Evolutionary conservation across 1,140 invertebrate genomes (phyloP), one percentile per base, ranked within the genome.

Genomic region (Mycetomoellerius zeteki): DNA sequence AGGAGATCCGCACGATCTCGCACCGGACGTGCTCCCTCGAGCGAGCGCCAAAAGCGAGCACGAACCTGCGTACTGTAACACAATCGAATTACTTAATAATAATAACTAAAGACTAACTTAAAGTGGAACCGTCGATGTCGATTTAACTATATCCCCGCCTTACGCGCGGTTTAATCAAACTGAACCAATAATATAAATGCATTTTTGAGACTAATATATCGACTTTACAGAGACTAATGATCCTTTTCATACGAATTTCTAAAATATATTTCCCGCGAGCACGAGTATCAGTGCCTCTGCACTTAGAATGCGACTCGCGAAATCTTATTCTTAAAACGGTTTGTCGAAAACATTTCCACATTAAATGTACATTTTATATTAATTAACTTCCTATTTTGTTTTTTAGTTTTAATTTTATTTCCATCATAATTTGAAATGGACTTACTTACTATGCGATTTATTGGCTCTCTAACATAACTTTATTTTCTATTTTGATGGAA

Each of bases 121-220:
- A 76, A 85, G 37, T 19, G 69, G 14, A 62, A 58, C 37, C 14
- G 71, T 85, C 64, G 64, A 88, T 64, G 50, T 82, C 86, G 86
- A 88, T 81, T 82, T 75, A 75, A 84, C 72, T 60, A 60, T 84
- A 85, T 58, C n/a, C 24, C 47, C 64, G 71, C 77, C 73, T 85
- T 80, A 54, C 56, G 76, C 50, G 89, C 89, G 89, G 76, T 84
- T 85, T 81, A 91, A 90, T 91, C 87, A 91, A 91, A 90, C 85
- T 78, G 76, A 85, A 91, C 90, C 89, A 91, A 91, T 91, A 91
- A 89, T 84, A 87, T 58, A 85, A 72, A 89, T 89, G 56, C 60
- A 86, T 86, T 88, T 88, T 78, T 88, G 82, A 85, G 86, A 88
- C 43, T 88, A 81, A 72, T 88, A 58, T 91, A 90, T 82, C 64